Evolutionary conservation across 2,113 vertebrate genomes (phyloP), one percentile per base, ranked within the genome.

Genomic region (Coptodon rendalli): DNA sequence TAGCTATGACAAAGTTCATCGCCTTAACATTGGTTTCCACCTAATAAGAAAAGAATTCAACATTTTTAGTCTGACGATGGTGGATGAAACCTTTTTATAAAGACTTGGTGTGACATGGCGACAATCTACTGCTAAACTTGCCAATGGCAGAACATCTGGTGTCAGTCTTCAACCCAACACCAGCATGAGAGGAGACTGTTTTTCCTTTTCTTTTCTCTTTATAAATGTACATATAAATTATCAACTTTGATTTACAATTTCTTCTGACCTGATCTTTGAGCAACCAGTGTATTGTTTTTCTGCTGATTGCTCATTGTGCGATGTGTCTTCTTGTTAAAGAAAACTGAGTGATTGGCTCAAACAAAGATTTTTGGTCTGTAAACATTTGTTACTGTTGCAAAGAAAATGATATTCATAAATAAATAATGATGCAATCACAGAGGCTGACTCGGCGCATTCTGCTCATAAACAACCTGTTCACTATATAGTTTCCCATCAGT

Each of bases 61-160:
- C 34, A 68, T 80, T 61, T 66, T 82, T 54, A 79, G 34, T 80
- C 57, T 34, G 29, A 81, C 29, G 3, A 71, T 71, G 59, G 63
- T 9, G 38, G 50, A 68, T 76, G 86, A 86, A 78, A 40, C 14
- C 34, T 84, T 88, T 88, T 89, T 79, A 81, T 45, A 68, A 88
- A 78, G 56, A 29, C 48, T 19, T 34, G 14, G 53, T 68, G 61
- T 86, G 79, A 87, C 71, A 63, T 45, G 38, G 48, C 48, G 84
- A 81, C 54, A 22, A 79, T 48, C 63, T 57, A 57, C 61, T 66
- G 76, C 63, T 81, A 80, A 89, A 86, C 16, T 66, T 80, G 87
- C 87, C 66, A 40, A 53, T 92, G 84, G 86, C 86, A 82, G 56
- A 88, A 71, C 89, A 86, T 84, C 89, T 90, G 86, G 76, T 82